Conservation (phyloP, 92 coral and sea anemone genomes). For the Phenganax marumi region DNA sequence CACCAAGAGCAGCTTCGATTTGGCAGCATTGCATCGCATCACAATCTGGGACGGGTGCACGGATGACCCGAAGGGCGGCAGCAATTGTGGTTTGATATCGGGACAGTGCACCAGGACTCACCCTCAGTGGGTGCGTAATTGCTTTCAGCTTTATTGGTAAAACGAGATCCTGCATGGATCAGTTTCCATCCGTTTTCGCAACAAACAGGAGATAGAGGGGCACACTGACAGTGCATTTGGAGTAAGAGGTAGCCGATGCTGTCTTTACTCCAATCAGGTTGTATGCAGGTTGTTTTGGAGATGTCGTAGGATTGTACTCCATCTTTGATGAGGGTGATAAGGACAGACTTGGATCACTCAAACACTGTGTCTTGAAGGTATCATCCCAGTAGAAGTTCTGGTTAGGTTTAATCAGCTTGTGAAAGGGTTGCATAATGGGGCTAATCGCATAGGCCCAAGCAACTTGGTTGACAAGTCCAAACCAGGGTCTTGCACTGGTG, state of each 20-base stretch:
- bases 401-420: not conserved
- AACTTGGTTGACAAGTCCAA: not conserved
- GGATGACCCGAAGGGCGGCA: not conserved
- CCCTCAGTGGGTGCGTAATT: constrained; percentile 1
- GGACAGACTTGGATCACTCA: not conserved
- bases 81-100: not conserved
- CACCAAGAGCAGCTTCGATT: constrained; percentile 4
- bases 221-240: not conserved
- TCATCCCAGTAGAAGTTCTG: not conserved
- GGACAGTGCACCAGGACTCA: constrained; percentile 4
- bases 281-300: too few relatives aligned
- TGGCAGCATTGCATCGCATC: constrained; percentile 12
- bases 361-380: not conserved
- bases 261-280: too few relatives aligned
- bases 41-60: constrained; percentile 8
- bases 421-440: not conserved
- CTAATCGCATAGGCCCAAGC: not conserved
- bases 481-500: not conserved
- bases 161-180: not conserved
- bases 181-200: not conserved
- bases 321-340: not conserved
- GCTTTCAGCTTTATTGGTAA: constrained; percentile 1
- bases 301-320: not conserved
- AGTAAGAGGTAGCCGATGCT: not conserved
- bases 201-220: not conserved